Conservation (phyloP, 2,113 vertebrate genomes). For the Pseudonaja textilis region DNA sequence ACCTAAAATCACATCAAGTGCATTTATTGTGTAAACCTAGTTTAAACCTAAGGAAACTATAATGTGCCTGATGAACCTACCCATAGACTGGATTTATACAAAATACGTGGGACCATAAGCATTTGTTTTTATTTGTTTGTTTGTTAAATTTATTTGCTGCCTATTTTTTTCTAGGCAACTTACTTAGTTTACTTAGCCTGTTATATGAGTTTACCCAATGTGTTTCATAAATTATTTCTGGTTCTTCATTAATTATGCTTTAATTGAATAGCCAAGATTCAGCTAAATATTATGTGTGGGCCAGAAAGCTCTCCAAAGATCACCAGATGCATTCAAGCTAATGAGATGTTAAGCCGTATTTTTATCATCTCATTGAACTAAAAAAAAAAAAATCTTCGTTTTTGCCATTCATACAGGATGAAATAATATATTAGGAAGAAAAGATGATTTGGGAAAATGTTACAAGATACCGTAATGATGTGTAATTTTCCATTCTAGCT, state of each 20-base stretch:
- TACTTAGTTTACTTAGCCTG: not conserved
- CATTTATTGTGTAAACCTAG: not conserved
- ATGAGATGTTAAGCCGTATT: not conserved
- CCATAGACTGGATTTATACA: not conserved
- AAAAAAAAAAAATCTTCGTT: not conserved
- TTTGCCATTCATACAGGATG: not conserved
- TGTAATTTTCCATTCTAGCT: not conserved
- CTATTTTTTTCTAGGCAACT: not conserved
- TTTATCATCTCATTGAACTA: not conserved
- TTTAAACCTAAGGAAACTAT: not conserved
- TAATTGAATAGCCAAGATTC: not conserved
- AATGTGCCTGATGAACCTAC: not conserved
- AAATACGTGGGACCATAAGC: not conserved
- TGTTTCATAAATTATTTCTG: not conserved
- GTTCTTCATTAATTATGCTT: not conserved
- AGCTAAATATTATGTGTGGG: not conserved
- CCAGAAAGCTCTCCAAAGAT: not conserved
- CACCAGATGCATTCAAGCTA: not conserved
- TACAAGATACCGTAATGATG: not conserved
- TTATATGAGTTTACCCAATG: not conserved
- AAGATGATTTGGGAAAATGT: not conserved
- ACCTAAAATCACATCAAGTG: not conserved
- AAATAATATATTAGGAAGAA: not conserved
- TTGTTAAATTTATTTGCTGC: not conserved
- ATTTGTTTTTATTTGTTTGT: not conserved